phyloP scores from a whole-genome alignment of 1,140 invertebrate genomes.

The Propsilocerus akamusi region DNA sequence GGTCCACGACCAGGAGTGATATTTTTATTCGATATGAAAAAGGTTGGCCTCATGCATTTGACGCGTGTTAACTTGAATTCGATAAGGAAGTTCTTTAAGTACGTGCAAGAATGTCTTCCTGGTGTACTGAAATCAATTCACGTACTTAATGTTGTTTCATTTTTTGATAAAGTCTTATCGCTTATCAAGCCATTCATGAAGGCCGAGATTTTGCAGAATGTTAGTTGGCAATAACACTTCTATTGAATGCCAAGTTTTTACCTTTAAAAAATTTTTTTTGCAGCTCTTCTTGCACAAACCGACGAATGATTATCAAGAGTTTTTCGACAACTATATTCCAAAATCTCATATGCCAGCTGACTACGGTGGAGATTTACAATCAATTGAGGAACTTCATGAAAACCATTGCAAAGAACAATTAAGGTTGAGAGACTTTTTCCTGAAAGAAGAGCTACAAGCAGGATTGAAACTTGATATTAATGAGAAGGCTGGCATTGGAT shows the following conservation, averaged over 20 bases:
- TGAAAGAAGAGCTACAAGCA: slow-evolving; percentile 19
- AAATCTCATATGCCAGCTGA: slow-evolving; percentile 27
- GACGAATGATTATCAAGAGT: slow-evolving; percentile 21
- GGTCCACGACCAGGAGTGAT: slow-evolving; percentile 34
- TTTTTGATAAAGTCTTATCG: slow-evolving; percentile 38
- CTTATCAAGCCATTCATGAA: slow-evolving; percentile 44
- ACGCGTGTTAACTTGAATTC: slow-evolving; percentile 27
- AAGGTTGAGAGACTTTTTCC: slow-evolving; percentile 23
- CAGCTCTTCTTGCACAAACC: slow-evolving; percentile 26
- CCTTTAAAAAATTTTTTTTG: background rate
- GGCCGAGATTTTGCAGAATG: slow-evolving; percentile 38
- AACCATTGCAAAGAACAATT: slow-evolving; percentile 18
- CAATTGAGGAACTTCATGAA: slow-evolving; percentile 19
- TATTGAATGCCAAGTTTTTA: too few species aligned
- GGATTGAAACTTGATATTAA: background rate
- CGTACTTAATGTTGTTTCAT: slow-evolving; percentile 39
- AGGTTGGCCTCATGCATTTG: slow-evolving; percentile 33
- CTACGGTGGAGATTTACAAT: slow-evolving; percentile 26
- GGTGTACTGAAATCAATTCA: slow-evolving; percentile 38
- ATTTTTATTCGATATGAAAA: slow-evolving; percentile 42
- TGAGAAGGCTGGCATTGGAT: too few species aligned
- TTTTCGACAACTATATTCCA: slow-evolving; percentile 23
- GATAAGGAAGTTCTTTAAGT: slow-evolving; percentile 26
- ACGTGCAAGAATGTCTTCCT: slow-evolving; percentile 37
- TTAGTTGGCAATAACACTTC: slow-evolving; percentile 13